These are phyloP conservation scores for Leptodactylus fuscus DNA, from an alignment of 2,113 vertebrate genomes.

Conservation along the genomic window DNA sequence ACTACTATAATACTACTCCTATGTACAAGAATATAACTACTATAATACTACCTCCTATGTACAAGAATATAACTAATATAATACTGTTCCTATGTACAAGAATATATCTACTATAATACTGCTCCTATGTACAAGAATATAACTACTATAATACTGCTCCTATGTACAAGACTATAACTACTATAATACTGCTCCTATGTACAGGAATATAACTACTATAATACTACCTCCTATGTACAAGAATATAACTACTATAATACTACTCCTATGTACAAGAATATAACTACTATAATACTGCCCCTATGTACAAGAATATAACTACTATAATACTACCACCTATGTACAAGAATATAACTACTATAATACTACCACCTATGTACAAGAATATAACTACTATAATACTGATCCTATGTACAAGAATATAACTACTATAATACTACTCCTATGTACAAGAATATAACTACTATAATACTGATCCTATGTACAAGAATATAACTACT, in stretches of 20 bases:
- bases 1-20: no score
- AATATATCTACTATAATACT: constrained; percentile 16
- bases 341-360: constrained; percentile 8
- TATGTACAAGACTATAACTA: no score
- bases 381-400: no score
- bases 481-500: not conserved
- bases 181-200: no score
- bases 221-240: not conserved
- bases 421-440: no score
- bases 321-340: not conserved
- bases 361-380: not conserved
- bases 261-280: not conserved
- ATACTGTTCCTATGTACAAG: constrained; percentile 1
- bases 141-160: constrained; percentile 14
- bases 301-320: not conserved
- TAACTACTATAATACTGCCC: not conserved
- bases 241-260: no score
- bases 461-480: not conserved
- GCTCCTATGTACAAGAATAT: constrained; percentile 1
- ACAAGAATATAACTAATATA: not conserved
- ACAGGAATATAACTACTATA: not conserved
- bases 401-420: no score
- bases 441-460: not conserved
- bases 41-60: not conserved
- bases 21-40: no score